Evolutionary conservation across 2,797 vertebrate species (phyloP).

Genomic region (Eremophila alpestris): DNA sequence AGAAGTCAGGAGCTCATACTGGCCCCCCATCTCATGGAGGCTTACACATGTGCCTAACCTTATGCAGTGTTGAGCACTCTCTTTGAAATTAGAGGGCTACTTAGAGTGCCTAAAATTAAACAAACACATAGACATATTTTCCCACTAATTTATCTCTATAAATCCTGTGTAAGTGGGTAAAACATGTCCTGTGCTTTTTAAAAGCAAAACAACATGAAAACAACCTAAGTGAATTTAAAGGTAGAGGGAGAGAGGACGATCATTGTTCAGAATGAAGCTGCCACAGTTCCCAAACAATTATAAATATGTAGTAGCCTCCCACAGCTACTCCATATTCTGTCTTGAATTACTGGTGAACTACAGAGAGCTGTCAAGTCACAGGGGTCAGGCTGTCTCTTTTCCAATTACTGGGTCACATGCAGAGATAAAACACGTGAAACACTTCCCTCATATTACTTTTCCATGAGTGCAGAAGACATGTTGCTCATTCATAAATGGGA

Average conservation of each 20-base stretch:
- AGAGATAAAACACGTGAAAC: background rate
- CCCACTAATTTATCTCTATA: background rate
- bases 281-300: background rate
- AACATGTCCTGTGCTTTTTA: background rate
- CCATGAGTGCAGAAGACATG: background rate
- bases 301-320: background rate
- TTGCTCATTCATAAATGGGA: background rate
- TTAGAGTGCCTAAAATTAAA: background rate
- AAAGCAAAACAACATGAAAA: background rate
- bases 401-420: background rate
- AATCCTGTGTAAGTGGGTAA: background rate
- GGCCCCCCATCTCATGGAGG: background rate
- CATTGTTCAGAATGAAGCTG: background rate
- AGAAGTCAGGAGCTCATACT: background rate
- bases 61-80: background rate
- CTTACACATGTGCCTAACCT: background rate
- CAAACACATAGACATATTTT: background rate
- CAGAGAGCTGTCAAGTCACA: background rate
- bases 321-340: background rate
- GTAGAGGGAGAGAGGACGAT: background rate
- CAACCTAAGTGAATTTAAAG: background rate
- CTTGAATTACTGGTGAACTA: background rate
- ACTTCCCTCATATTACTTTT: background rate
- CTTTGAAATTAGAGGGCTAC: background rate
- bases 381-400: background rate